Evolutionary conservation across 2,797 vertebrate species (phyloP).

Genomic region (Nyctalus aviator): DNA sequence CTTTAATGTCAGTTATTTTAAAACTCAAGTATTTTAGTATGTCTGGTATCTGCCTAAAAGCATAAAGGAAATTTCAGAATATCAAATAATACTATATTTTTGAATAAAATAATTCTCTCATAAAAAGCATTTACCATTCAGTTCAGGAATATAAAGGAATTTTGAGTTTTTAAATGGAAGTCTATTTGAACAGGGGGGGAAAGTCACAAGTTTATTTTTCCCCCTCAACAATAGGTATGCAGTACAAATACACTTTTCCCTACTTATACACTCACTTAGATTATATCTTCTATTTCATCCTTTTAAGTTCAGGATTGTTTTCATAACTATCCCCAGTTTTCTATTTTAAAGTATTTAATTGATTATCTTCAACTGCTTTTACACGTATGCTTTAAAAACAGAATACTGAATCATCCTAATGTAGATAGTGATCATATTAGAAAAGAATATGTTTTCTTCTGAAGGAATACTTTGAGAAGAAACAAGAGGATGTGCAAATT

Average conservation of each 20-base stretch:
- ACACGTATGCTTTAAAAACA: neutral
- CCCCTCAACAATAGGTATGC: neutral
- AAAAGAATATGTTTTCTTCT: neutral
- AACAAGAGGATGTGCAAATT: neutral
- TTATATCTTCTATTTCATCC: neutral
- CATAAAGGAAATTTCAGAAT: conserved; percentile 57
- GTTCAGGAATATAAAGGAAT: conserved; percentile 40
- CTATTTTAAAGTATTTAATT: neutral
- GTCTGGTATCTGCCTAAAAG: conserved; percentile 73
- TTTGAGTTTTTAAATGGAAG: conserved; percentile 56
- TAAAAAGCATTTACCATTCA: conserved; percentile 61
- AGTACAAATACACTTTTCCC: conserved; percentile 2
- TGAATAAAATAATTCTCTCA: conserved; percentile 65
- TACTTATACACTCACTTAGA: neutral
- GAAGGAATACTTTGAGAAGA: neutral
- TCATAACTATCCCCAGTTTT: neutral
- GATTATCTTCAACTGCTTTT: neutral
- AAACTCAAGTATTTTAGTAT: conserved; percentile 64
- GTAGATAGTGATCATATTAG: neutral
- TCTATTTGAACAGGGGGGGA: conserved; percentile 35
- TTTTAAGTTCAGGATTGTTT: neutral
- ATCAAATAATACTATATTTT: conserved; percentile 66
- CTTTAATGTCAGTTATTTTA: conserved; percentile 73
- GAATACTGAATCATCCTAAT: neutral
- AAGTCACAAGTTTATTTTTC: conserved; percentile 33